Percentiles rank a stretch among this genome's conserved stretches.
Conservation (phyloP, 2,797 vertebrate species). For the Pangasius djambal region DNA sequence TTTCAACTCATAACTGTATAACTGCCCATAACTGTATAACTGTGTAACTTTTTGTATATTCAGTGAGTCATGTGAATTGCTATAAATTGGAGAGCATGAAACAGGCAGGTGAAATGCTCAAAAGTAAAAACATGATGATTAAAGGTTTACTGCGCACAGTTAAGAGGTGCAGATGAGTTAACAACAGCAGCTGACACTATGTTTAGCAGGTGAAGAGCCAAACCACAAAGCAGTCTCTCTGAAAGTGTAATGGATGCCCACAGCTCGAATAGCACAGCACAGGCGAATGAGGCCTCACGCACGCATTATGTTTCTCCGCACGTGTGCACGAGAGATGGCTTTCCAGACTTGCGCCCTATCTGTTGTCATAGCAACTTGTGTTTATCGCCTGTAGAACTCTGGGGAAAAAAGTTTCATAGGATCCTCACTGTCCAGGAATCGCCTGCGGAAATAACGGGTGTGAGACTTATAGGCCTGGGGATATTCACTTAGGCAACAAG, state of each 20-base stretch:
- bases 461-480: not conserved
- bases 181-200: not conserved
- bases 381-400: not conserved
- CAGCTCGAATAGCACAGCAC: constrained; percentile 31
- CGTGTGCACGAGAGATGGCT: not conserved
- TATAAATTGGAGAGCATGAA: not conserved
- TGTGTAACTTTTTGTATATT: not conserved
- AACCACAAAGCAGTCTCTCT: not conserved
- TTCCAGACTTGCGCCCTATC: not conserved
- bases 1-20: too few relatives aligned
- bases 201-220: not conserved
- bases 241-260: constrained; percentile 26
- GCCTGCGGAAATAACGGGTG: constrained; percentile 13
- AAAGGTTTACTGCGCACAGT: not conserved
- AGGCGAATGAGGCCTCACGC: not conserved
- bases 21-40: not conserved
- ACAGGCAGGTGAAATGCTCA: not conserved
- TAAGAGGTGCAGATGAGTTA: not conserved
- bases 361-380: constrained; percentile 28
- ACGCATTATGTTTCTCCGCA: constrained; percentile 22
- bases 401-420: not conserved
- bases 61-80: not conserved
- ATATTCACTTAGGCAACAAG: constrained; percentile 28
- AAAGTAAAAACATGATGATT: not conserved
- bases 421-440: constrained; percentile 5